phyloP scores from a whole-genome alignment of 2,888 invertebrate species.

The Eupithecia pulchellata region DNA sequence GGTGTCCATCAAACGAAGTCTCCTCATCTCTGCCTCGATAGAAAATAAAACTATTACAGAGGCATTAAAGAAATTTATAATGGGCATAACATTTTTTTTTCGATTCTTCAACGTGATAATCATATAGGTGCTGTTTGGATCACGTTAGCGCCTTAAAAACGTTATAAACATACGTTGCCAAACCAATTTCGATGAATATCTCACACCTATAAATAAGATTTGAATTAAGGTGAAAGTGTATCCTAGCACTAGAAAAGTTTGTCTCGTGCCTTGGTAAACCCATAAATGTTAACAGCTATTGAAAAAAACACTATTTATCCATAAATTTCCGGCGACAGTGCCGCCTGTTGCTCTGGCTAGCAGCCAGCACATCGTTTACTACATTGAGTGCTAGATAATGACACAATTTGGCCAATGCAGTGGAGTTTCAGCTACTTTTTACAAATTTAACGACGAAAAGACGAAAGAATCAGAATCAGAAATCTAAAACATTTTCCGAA shows the following conservation, averaged over 20 bases:
- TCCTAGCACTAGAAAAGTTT: neutral
- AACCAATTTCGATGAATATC: too few relatives aligned
- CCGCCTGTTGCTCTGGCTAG: constrained; percentile 72
- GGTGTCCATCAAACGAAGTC: too few relatives aligned
- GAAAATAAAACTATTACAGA: too few relatives aligned
- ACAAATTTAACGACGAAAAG: too few relatives aligned
- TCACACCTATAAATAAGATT: too few relatives aligned
- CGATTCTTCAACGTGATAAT: too few relatives aligned
- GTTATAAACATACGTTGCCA: too few relatives aligned
- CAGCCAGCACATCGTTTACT: constrained; percentile 51
- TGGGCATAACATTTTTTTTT: too few relatives aligned
- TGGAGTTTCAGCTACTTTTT: constrained; percentile 17
- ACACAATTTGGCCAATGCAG: constrained; percentile 46
- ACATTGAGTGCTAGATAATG: constrained; percentile 58
- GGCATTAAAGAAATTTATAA: too few relatives aligned
- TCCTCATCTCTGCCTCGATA: too few relatives aligned
- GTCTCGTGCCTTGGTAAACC: neutral
- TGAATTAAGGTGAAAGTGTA: neutral
- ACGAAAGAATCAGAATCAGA: neutral
- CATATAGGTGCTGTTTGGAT: too few relatives aligned
- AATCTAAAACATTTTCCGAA: neutral
- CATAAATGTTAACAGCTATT: constrained; percentile 34
- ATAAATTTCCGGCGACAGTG: constrained; percentile 54
- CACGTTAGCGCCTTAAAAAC: too few relatives aligned
- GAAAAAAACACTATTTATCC: constrained; percentile 56